Percentiles rank a stretch among this genome's conserved stretches.
Conservation (phyloP, 2,113 vertebrate species). For the Rutilus rutilus region DNA sequence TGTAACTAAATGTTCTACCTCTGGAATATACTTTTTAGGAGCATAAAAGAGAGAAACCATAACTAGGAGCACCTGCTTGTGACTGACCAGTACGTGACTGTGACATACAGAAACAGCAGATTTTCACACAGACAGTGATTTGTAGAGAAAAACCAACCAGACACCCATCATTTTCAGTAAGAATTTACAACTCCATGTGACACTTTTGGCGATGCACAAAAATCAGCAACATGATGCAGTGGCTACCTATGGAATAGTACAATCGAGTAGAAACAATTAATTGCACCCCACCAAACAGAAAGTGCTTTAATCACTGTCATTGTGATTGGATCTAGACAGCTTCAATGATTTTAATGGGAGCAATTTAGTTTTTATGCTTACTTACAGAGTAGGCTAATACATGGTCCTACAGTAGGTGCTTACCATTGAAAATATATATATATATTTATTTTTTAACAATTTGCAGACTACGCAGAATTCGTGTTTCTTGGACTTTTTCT, state of each 20-base stretch:
- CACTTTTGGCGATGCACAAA: background rate
- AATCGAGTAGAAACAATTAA: background rate
- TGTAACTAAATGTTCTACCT: no score
- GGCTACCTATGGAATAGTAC: background rate
- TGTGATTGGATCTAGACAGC: background rate
- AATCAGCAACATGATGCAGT: background rate
- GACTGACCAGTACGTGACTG: no score
- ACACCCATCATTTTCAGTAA: background rate
- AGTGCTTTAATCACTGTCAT: background rate
- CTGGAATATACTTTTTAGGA: no score
- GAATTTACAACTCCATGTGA: no score
- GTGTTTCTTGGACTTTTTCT: conserved; percentile 97
- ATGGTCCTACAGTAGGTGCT: background rate
- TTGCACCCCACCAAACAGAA: background rate
- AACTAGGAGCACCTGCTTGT: no score
- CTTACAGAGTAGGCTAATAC: background rate
- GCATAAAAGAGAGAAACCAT: no score
- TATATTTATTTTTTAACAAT: background rate
- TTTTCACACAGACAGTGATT: no score
- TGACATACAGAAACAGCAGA: no score
- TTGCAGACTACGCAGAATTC: conserved; percentile 97
- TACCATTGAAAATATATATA: background rate
- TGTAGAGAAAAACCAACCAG: background rate
- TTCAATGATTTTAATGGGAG: background rate
- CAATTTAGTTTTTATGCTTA: background rate